These are phyloP conservation scores for Bhutanitis thaidina DNA, from an alignment of 2,888 invertebrate genomes.

Conservation along the genomic window DNA sequence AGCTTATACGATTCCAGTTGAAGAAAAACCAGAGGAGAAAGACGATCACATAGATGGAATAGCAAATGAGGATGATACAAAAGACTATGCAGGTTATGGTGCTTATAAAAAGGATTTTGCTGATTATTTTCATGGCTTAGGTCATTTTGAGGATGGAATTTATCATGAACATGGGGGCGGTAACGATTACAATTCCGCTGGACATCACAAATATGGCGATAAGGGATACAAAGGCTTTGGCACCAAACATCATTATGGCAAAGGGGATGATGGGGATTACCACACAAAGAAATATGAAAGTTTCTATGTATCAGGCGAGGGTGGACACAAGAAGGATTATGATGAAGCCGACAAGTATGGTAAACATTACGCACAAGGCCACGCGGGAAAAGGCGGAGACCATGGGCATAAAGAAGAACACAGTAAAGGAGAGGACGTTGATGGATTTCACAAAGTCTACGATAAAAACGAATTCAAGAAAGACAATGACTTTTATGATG, in stretches of 20 bases:
- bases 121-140: constrained; percentile 55
- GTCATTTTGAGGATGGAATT: constrained; percentile 46
- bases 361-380: constrained; percentile 69
- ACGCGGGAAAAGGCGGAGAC: constrained; percentile 74
- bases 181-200: constrained; percentile 58
- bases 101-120: constrained; percentile 42
- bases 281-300: constrained; percentile 75
- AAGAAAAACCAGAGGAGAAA: constrained; percentile 49
- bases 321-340: constrained; percentile 72
- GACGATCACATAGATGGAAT: constrained; percentile 46
- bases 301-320: constrained; percentile 71
- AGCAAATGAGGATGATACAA: constrained; percentile 55
- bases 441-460: constrained; percentile 84
- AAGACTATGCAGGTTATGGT: constrained; percentile 51
- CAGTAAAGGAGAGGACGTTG: constrained; percentile 81
- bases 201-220: constrained; percentile 69
- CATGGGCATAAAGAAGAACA: constrained; percentile 74
- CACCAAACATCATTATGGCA: constrained; percentile 68
- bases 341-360: constrained; percentile 73
- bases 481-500: constrained; percentile 85
- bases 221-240: constrained; percentile 76
- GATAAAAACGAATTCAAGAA: constrained; percentile 86
- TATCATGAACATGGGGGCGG: constrained; percentile 57
- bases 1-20: constrained; percentile 56
- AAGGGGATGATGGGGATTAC: constrained; percentile 77